phyloP scores from a whole-genome alignment of 2,113 vertebrate genomes.

The Rhynchomys soricoides region DNA sequence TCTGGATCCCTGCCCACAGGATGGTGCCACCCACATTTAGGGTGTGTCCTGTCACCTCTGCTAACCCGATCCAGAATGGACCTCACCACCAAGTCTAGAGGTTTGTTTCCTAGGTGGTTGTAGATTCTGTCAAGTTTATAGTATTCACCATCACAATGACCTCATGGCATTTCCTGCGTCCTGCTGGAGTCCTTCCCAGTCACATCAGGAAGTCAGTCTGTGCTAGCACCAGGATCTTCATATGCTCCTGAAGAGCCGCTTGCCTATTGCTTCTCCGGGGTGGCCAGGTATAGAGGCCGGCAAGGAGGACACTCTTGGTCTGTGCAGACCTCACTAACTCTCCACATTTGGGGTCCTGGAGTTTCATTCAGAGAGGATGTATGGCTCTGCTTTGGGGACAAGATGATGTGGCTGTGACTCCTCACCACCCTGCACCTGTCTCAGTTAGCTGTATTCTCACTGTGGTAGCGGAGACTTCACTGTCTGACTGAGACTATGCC shows the following conservation, averaged over 20 bases:
- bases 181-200: not conserved
- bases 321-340: not conserved
- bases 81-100: not conserved
- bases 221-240: not conserved
- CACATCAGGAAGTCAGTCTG: not conserved
- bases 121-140: too few relatives aligned
- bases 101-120: not conserved
- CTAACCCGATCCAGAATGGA: not conserved
- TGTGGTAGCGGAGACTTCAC: not conserved
- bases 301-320: not conserved
- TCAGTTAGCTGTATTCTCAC: not conserved
- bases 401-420: too few relatives aligned
- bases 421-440: not conserved
- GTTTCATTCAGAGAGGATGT: too few relatives aligned
- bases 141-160: not conserved
- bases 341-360: not conserved
- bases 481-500: not conserved
- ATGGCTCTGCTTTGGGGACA: too few relatives aligned
- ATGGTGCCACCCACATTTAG: not conserved
- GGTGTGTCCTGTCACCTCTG: not conserved
- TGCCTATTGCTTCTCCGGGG: not conserved
- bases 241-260: not conserved
- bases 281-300: not conserved
- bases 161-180: not conserved
- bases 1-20: not conserved